These are phyloP conservation scores for Tribolium castaneum DNA, from an alignment of 1,140 invertebrate species.

Conservation along the genomic window DNA sequence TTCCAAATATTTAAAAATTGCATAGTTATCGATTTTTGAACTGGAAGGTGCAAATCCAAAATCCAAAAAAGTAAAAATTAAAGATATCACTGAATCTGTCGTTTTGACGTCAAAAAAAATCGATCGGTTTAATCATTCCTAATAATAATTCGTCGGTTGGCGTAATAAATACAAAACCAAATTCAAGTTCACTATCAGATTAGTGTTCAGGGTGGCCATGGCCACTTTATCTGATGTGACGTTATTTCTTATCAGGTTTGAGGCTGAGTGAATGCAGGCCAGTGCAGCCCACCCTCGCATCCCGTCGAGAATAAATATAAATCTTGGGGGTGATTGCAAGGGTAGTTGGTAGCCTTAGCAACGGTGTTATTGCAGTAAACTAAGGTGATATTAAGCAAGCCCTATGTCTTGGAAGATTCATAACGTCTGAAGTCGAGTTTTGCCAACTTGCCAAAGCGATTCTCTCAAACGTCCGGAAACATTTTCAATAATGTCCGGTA, in stretches of 20 bases:
- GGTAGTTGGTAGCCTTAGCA: slow-evolving; percentile 41
- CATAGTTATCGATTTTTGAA: no score
- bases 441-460: neutral
- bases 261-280: slow-evolving; percentile 14
- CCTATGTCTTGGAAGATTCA: slow-evolving; percentile 16
- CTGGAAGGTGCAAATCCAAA: no score
- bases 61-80: no score
- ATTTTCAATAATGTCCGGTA: slow-evolving; percentile 12
- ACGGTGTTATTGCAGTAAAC: slow-evolving; percentile 40
- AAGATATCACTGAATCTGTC: no score
- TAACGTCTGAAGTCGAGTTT: slow-evolving; percentile 3
- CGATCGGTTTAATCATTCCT: no score
- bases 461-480: neutral
- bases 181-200: no score
- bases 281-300: slow-evolving; percentile 7
- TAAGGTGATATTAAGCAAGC: slow-evolving; percentile 26
- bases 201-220: neutral
- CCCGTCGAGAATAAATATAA: slow-evolving; percentile 38
- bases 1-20: no score
- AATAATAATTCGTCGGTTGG: no score
- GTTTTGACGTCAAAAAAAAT: no score
- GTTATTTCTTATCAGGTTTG: neutral
- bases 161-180: no score
- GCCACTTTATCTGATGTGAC: neutral
- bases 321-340: slow-evolving; percentile 36